Evolutionary conservation across 2,888 invertebrate genomes (phyloP).

Genomic region (Eudemis profundana): DNA sequence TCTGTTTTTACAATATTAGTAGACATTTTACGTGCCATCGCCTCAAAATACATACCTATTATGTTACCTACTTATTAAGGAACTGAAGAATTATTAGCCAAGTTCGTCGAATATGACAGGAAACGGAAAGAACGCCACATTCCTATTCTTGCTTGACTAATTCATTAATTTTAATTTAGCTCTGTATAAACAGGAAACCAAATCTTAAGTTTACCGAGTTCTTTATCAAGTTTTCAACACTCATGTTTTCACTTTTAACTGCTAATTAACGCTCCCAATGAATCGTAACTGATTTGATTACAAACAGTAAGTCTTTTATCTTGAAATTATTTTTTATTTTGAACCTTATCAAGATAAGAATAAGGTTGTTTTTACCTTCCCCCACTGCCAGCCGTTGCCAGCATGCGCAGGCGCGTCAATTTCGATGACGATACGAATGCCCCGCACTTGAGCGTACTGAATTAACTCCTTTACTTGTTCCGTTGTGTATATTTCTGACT

Average conservation of each 20-base stretch:
- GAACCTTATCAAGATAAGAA: background rate
- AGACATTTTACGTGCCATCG: no score
- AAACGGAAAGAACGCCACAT: no score
- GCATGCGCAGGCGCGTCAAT: conserved; percentile 95
- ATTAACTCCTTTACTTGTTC: conserved; percentile 88
- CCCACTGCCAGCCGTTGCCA: conserved; percentile 95
- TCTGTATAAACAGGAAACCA: no score
- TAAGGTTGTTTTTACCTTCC: conserved; percentile 68
- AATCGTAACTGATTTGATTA: conserved; percentile 15
- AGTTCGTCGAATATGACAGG: no score
- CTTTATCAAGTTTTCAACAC: no score
- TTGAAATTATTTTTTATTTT: background rate
- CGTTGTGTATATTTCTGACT: conserved; percentile 87
- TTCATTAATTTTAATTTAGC: no score
- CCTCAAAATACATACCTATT: no score
- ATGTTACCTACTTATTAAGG: no score
- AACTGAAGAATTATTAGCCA: no score
- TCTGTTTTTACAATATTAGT: no score
- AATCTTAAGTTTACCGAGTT: no score
- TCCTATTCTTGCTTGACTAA: no score
- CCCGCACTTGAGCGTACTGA: conserved; percentile 91
- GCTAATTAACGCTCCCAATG: conserved; percentile 20
- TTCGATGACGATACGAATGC: conserved; percentile 94
- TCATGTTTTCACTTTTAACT: conserved; percentile 5
- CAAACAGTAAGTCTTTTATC: conserved; percentile 2